A percentile compares a stretch with the other conserved stretches of the same genome.
These are phyloP conservation scores for Carterocephalus palaemon DNA, from an alignment of 2,888 invertebrate species.

Conservation along the genomic window DNA sequence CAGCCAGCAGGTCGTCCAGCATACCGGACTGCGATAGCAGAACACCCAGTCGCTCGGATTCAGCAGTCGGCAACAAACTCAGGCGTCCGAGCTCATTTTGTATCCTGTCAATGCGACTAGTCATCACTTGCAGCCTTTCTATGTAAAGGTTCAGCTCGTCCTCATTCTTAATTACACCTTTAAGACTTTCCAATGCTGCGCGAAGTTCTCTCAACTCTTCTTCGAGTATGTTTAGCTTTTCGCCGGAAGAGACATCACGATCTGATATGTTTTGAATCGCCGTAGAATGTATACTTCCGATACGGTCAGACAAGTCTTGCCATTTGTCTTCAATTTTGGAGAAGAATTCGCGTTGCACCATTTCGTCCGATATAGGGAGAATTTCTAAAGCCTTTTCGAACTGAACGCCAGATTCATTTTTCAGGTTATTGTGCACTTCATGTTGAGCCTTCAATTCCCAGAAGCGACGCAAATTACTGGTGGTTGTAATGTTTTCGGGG, in stretches of 20 bases:
- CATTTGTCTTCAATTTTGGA: slow-evolving; percentile 88
- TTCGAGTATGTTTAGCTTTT: slow-evolving; percentile 86
- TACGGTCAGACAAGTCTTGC: slow-evolving; percentile 81
- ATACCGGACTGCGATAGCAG: slow-evolving; percentile 84
- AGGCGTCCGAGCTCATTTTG: slow-evolving; percentile 88
- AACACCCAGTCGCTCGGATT: slow-evolving; percentile 87
- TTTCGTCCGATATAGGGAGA: slow-evolving; percentile 90
- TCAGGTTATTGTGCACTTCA: slow-evolving; percentile 88
- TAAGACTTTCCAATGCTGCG: slow-evolving; percentile 82
- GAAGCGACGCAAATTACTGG: slow-evolving; percentile 88
- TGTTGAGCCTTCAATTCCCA: slow-evolving; percentile 94
- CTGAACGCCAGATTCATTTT: slow-evolving; percentile 84
- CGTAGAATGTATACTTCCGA: slow-evolving; percentile 82
- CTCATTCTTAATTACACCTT: slow-evolving; percentile 89
- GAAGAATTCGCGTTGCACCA: slow-evolving; percentile 88
- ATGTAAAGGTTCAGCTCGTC: slow-evolving; percentile 90
- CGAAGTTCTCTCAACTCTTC: slow-evolving; percentile 87
- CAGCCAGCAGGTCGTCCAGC: slow-evolving; percentile 84
- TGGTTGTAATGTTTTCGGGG: slow-evolving; percentile 80
- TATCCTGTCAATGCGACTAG: slow-evolving; percentile 85
- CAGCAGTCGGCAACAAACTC: slow-evolving; percentile 84
- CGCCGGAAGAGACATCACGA: slow-evolving; percentile 85
- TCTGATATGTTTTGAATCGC: slow-evolving; percentile 85
- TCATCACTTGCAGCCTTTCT: slow-evolving; percentile 88
- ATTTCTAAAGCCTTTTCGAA: slow-evolving; percentile 88